A percentile compares a stretch with the other conserved stretches of the same genome.
phyloP scores from a whole-genome alignment of 2,113 vertebrate genomes.

The Clarias gariepinus region DNA sequence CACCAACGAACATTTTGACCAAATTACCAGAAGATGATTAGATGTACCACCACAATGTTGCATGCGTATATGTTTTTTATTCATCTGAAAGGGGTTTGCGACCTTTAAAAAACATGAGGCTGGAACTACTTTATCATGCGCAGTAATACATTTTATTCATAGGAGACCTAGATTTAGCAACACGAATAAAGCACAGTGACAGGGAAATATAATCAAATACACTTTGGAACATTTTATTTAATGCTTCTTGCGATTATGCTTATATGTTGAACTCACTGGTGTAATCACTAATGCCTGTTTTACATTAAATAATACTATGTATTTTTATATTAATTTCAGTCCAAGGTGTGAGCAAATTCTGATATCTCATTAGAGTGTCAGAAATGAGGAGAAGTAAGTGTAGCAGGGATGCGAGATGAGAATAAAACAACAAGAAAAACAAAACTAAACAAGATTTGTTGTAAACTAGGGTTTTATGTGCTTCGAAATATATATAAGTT shows the following conservation, averaged over 20 bases:
- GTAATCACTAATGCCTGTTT: background rate
- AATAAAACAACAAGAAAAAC: background rate
- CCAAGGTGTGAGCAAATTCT: background rate
- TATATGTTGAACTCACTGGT: background rate
- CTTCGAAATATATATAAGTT: background rate
- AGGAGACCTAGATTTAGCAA: background rate
- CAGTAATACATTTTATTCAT: slow-evolving; percentile 28
- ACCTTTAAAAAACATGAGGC: background rate
- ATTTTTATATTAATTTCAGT: no score
- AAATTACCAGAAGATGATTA: background rate
- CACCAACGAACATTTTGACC: background rate
- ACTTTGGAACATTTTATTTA: background rate
- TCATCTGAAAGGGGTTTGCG: background rate
- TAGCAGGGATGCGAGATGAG: background rate
- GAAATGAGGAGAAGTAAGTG: background rate
- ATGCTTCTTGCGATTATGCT: background rate
- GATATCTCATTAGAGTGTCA: no score
- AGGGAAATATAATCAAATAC: background rate
- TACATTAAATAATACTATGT: background rate
- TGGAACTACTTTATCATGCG: slow-evolving; percentile 46
- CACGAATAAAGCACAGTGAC: background rate
- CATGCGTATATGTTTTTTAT: background rate
- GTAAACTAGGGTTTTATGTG: no score
- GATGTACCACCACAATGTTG: background rate
- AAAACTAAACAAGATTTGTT: no score